phyloP scores from a whole-genome alignment of 2,797 vertebrate genomes.

The Botia kubotai region DNA sequence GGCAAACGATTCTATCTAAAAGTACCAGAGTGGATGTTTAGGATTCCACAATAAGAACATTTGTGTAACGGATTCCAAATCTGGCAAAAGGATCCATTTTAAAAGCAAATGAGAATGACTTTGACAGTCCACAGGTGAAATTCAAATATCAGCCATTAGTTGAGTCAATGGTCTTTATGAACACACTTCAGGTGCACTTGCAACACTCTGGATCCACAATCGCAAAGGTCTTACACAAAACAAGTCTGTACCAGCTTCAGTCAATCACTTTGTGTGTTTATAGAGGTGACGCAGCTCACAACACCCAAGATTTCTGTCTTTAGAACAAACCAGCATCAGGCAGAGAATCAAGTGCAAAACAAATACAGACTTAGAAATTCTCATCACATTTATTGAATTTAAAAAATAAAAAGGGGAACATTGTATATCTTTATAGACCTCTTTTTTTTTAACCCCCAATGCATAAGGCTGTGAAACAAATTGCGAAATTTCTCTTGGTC shows the following conservation, averaged over 20 bases:
- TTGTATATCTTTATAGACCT: not conserved
- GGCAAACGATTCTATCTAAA: constrained; percentile 34
- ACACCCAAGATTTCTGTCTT: not conserved
- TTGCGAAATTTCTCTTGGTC: constrained; percentile 55
- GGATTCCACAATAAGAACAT: not conserved
- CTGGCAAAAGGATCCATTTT: not conserved
- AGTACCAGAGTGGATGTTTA: constrained; percentile 6
- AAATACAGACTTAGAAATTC: constrained; percentile 22
- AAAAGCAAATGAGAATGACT: not conserved
- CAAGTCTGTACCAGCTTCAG: no score
- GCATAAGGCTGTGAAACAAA: constrained; percentile 56
- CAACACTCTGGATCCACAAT: constrained; percentile 34
- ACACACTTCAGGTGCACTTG: constrained; percentile 16
- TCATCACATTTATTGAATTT: constrained; percentile 71
- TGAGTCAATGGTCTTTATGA: not conserved
- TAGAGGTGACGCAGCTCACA: not conserved
- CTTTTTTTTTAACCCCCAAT: constrained; percentile 39
- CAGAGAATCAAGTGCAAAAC: constrained; percentile 31
- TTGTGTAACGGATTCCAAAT: not conserved
- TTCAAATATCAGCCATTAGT: not conserved
- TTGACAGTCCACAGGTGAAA: not conserved
- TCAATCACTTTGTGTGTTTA: not conserved
- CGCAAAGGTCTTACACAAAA: constrained; percentile 1
- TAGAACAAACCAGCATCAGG: not conserved
- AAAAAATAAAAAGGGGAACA: constrained; percentile 71